Conservation (phyloP, 2,113 vertebrate species). For the Danionella cerebrum region DNA sequence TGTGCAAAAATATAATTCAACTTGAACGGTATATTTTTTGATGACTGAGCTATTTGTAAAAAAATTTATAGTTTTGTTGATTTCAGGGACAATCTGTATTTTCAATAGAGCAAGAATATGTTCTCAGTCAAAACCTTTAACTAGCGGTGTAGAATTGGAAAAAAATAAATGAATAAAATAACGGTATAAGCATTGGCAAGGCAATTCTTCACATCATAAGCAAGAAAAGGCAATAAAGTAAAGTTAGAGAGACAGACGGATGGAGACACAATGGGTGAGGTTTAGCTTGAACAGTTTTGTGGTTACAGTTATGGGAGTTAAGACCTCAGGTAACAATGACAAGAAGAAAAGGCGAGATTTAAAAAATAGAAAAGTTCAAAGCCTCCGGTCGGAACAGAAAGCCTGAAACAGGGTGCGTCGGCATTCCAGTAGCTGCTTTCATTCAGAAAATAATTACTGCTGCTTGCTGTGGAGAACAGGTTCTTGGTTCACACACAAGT, state of each 20-base stretch:
- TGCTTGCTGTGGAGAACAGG: neutral
- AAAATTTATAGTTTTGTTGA: too few species aligned
- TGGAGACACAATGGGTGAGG: neutral
- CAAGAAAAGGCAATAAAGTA: too few species aligned
- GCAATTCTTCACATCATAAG: too few species aligned
- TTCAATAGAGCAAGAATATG: too few species aligned
- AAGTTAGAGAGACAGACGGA: neutral
- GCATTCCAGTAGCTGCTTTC: conserved; percentile 15
- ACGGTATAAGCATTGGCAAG: too few species aligned
- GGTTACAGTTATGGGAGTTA: conserved; percentile 12
- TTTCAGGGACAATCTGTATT: too few species aligned
- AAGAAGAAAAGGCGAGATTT: conserved; percentile 1
- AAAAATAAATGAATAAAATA: too few species aligned
- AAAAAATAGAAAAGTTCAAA: conserved; percentile 10
- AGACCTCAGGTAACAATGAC: neutral
- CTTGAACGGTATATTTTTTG: too few species aligned
- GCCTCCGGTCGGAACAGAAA: neutral
- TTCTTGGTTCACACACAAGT: neutral
- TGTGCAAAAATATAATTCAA: too few species aligned
- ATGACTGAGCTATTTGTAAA: too few species aligned
- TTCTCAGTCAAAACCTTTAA: too few species aligned
- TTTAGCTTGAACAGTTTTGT: neutral
- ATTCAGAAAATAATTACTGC: conserved; percentile 24
- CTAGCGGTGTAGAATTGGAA: too few species aligned
- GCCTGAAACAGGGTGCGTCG: conserved; percentile 18